Percentiles rank a stretch among this genome's conserved stretches.
Conservation (phyloP, 1,140 invertebrate species). For the Euura lappo region DNA sequence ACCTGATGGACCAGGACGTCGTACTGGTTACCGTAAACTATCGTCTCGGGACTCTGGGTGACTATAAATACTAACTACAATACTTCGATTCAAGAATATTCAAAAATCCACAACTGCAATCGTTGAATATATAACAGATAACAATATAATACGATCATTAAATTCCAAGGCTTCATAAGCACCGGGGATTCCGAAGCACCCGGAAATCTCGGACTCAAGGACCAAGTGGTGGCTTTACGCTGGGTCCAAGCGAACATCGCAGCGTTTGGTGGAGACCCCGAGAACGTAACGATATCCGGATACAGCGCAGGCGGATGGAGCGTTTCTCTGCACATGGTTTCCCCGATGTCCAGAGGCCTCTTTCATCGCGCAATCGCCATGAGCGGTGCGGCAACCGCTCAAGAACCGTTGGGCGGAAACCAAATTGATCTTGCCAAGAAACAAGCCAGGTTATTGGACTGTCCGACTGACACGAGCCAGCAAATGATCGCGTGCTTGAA, state of each 20-base stretch:
- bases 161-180: conserved; percentile 67
- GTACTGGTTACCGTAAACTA: conserved; percentile 77
- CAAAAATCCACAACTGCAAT: no score
- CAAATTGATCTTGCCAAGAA: conserved; percentile 69
- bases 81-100: no score
- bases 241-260: conserved; percentile 79
- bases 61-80: background rate
- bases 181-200: conserved; percentile 68
- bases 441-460: conserved; percentile 72
- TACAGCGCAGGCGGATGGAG: conserved; percentile 74
- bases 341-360: conserved; percentile 72
- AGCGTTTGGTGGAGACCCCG: conserved; percentile 77
- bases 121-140: background rate
- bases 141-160: conserved; percentile 43
- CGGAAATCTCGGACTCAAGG: conserved; percentile 78
- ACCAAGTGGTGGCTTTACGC: conserved; percentile 73
- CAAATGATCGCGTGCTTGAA: conserved; percentile 70
- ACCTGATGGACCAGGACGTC: conserved; percentile 69
- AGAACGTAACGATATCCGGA: conserved; percentile 72
- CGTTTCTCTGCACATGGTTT: conserved; percentile 71
- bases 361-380: conserved; percentile 75
- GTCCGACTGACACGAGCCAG: conserved; percentile 64
- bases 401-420: conserved; percentile 61
- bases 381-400: conserved; percentile 71
- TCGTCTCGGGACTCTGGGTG: conserved; percentile 66